Evolutionary conservation across 2,797 vertebrate species (phyloP), one percentile per base, ranked within the genome.

Genomic region (Buphagus erythrorhynchus): DNA sequence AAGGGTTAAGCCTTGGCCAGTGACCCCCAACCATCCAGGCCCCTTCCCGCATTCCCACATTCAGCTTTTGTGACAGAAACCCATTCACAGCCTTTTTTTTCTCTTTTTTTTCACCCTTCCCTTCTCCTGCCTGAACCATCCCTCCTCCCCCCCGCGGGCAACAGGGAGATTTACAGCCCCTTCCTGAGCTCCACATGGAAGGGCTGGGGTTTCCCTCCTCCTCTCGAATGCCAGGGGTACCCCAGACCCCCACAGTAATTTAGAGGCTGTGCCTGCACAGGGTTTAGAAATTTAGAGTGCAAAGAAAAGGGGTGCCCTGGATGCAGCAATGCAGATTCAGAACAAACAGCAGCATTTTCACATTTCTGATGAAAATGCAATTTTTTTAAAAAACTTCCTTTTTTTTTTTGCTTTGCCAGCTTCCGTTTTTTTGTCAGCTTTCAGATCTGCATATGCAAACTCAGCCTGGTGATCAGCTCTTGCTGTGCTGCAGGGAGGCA

Each of bases 1-100:
- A 95, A 90, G 94, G 91, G 73, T 94, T 94, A 93, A 94, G 8
- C 3, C 4, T 8, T 81, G 86, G 21, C 43, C 62, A 49, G 18
- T 0, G 0, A 58, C 61, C 62, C 35, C 29, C 29, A 61, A 15
- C 40, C 40, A 42, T 4, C 24, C 79, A 28, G 54, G 33, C 26
- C 65, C 36, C 48, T 89, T 77, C 62, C 58, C 65, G 6, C 21
- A 19, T 67, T 61, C 42, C 61, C 45, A 43, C 63, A n/a, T 31
- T 29, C 80, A 73, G 57, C 58, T 88, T 92, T 72, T 68, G 69
- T 75, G 45, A 81, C 17, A 72, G 26, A 83, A 90, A 67, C 6
- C 45, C 48, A 31, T 36, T 35, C 36, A 35, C 16, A 13, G 14
- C 25, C 19, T 46, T 31, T 4, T 42, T n/a, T 22, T 33, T 19